Base-by-base conservation (phyloP, 2,113 vertebrate genomes). In the Labrus mixtus region DNA sequence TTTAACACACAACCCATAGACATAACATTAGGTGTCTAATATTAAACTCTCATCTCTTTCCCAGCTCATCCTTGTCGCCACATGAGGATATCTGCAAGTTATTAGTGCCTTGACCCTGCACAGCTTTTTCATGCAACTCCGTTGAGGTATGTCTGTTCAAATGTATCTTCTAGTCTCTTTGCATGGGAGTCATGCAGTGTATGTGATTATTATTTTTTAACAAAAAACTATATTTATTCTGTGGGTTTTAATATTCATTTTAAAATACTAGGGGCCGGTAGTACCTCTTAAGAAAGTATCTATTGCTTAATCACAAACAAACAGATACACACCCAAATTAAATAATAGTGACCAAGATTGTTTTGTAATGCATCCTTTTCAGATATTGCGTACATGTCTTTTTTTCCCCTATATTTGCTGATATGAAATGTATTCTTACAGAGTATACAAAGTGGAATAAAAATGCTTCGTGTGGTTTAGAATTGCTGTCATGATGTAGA, bases 21-120 rank as follows among this genome's bases (percentile, higher is more conserved):
- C 61, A 48, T 22, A 57, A 55, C 68, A 79, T 87, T 56, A 87
- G 73, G 87, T 85, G 64, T 87, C 81, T 75, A 16, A 79, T 73
- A 82, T 82, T 48, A 78, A 76, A 82, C 56, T 43, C 62, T 54
- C 62, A 54, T 78, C 68, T 62, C 41, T 73, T 75, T 84, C 65
- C 65, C 67, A 79, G 64, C 72, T 80, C 76, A 73, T 79, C 73
- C n/a, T 76, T 22, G 45, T 78, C 68, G 41, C 66, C 76, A 25
- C 61, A 29, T 46, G 72, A 85, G 84, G 45, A 60, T 74, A 59
- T 84, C 85, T 88, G 88, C 59, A 85, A 87, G 77, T 82, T 78
- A 81, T 92, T 88, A 85, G 83, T 73, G 73, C 43, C 73, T 58
- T 39, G 81, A 68, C 79, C 77, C 68, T 59, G 67, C 39, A n/a